Percentiles rank a stretch among this genome's conserved stretches.
phyloP scores from a whole-genome alignment of 2,888 invertebrate species.

The Miltochrista miniata region DNA sequence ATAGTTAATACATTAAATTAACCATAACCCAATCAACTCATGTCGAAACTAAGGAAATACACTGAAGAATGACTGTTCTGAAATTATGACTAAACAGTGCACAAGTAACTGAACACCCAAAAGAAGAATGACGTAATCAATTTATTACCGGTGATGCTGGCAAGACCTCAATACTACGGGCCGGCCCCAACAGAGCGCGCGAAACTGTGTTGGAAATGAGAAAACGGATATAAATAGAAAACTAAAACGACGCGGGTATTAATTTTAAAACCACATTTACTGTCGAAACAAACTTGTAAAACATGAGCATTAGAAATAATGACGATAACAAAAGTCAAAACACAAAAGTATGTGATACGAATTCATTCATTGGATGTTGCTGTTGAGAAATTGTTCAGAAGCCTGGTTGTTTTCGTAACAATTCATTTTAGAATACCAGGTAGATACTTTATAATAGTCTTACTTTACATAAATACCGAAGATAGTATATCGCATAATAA shows the following conservation, averaged over 20 bases:
- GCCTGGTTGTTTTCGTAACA: too few relatives aligned
- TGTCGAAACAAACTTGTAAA: conserved; percentile 43
- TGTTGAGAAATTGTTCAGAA: too few relatives aligned
- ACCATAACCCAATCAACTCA: conserved; percentile 1
- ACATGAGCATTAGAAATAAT: too few relatives aligned
- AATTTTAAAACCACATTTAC: conserved; percentile 59
- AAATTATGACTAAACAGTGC: conserved; percentile 11
- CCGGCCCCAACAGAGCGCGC: conserved; percentile 40
- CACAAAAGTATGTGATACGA: too few relatives aligned
- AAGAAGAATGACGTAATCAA: conserved; percentile 20
- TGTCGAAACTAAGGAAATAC: not conserved
- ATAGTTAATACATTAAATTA: too few relatives aligned
- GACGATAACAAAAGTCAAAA: too few relatives aligned
- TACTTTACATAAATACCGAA: too few relatives aligned
- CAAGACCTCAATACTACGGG: conserved; percentile 48
- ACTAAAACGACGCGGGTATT: conserved; percentile 54
- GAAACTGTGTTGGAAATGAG: conserved; percentile 48
- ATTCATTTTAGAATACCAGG: too few relatives aligned
- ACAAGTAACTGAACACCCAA: conserved; percentile 26
- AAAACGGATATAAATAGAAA: conserved; percentile 65
- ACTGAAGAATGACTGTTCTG: conserved; percentile 3
- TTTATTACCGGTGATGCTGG: conserved; percentile 38
- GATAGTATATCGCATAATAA: too few relatives aligned
- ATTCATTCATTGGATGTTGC: too few relatives aligned
- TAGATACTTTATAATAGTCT: too few relatives aligned